A percentile compares a stretch with the other conserved stretches of the same genome.
Conservation (phyloP, 2,888 invertebrate species). For the Eulithis prunata region DNA sequence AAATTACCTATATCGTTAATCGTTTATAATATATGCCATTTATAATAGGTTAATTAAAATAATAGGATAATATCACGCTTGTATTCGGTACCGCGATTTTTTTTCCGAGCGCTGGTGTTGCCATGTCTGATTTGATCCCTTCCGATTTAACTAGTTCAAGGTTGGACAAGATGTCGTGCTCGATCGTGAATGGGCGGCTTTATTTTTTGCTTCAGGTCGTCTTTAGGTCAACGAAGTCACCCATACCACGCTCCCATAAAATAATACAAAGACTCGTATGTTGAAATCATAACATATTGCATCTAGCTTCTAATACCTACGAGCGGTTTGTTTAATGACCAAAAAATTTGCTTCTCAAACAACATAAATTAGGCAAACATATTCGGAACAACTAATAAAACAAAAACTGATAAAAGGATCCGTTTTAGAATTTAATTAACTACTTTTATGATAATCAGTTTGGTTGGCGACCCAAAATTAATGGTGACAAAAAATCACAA, state of each 20-base stretch:
- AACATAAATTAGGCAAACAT: slow-evolving; percentile 58
- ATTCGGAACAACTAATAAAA: slow-evolving; percentile 59
- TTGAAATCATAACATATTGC: slow-evolving; percentile 48
- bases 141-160: slow-evolving; percentile 80
- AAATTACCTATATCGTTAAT: slow-evolving; percentile 7
- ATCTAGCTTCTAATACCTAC: slow-evolving; percentile 42
- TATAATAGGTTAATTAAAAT: slow-evolving; percentile 69
- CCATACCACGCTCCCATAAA: slow-evolving; percentile 62
- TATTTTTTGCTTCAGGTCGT: slow-evolving; percentile 77
- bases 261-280: slow-evolving; percentile 63
- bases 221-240: slow-evolving; percentile 76
- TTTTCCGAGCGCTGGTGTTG: slow-evolving; percentile 62
- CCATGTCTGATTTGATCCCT: slow-evolving; percentile 72
- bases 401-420: slow-evolving; percentile 65
- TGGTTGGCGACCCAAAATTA: slow-evolving; percentile 64
- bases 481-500: slow-evolving; percentile 70
- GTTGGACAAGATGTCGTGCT: slow-evolving; percentile 60
- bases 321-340: slow-evolving; percentile 46
- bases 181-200: slow-evolving; percentile 71
- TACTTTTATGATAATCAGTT: slow-evolving; percentile 72
- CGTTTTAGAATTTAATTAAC: slow-evolving; percentile 75
- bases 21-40: slow-evolving; percentile 43
- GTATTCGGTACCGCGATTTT: slow-evolving; percentile 72
- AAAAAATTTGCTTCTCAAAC: slow-evolving; percentile 56
- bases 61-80: slow-evolving; percentile 81